Evolutionary conservation across 2,888 invertebrate genomes (phyloP).

Genomic region (Drosophila conformis): DNA sequence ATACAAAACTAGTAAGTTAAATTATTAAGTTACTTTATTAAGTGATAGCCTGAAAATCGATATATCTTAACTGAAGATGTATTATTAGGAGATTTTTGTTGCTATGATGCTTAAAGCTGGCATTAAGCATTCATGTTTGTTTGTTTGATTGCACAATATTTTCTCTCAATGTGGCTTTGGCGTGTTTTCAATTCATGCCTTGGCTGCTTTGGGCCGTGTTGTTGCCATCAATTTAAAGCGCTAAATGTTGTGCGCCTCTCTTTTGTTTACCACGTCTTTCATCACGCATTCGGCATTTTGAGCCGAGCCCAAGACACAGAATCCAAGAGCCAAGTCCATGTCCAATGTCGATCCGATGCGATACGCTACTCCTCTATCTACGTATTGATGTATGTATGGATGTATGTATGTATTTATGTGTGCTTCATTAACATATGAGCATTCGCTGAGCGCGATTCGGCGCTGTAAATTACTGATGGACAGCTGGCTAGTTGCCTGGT

Average conservation of each 20-base stretch:
- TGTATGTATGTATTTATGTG: neutral
- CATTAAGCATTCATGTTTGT: neutral
- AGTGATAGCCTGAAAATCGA: too few species aligned
- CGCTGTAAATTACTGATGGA: constrained; percentile 62
- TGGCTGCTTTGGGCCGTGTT: constrained; percentile 46
- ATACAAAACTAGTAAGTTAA: neutral
- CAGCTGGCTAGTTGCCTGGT: constrained; percentile 42
- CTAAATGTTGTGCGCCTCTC: constrained; percentile 69
- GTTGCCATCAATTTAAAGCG: constrained; percentile 74
- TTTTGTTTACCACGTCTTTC: constrained; percentile 60
- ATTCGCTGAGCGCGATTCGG: constrained; percentile 22
- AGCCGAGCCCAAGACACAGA: constrained; percentile 20
- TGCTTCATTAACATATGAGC: constrained; percentile 72
- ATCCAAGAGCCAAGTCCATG: constrained; percentile 12
- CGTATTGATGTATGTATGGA: neutral
- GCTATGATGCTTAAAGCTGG: neutral
- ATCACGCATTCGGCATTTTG: constrained; percentile 57
- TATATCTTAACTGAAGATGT: neutral
- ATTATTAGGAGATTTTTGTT: neutral
- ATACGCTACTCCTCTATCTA: constrained; percentile 12
- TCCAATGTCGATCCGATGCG: constrained; percentile 44
- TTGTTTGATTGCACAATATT: neutral
- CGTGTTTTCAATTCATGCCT: constrained; percentile 7
- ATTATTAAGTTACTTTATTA: too few species aligned
- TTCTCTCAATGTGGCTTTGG: constrained; percentile 33